Evolutionary conservation across 1,140 invertebrate genomes (phyloP).

Genomic region (Trichonephila clavata): DNA sequence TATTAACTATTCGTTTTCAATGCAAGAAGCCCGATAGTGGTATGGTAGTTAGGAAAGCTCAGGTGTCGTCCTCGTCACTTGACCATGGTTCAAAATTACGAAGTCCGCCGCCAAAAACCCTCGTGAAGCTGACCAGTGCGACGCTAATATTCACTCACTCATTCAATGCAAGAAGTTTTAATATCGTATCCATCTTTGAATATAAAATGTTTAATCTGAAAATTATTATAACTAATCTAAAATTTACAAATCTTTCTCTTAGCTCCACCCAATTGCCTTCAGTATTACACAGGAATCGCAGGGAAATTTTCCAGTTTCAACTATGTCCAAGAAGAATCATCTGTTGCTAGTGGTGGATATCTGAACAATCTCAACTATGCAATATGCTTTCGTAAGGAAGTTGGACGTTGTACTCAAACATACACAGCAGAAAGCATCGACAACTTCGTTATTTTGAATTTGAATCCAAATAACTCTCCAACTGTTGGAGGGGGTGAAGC

Average conservation of each 20-base stretch:
- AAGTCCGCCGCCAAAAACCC: too few relatives aligned
- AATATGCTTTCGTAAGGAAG: constrained; percentile 86
- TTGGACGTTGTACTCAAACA: constrained; percentile 86
- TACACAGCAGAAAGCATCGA: constrained; percentile 84
- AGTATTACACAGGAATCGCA: constrained; percentile 85
- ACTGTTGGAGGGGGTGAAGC: constrained; percentile 86
- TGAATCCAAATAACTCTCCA: constrained; percentile 78
- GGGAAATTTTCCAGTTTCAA: constrained; percentile 88
- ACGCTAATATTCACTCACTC: too few relatives aligned
- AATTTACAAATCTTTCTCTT: constrained; percentile 79
- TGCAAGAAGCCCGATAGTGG: too few relatives aligned
- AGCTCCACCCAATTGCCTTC: constrained; percentile 86
- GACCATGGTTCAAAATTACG: too few relatives aligned
- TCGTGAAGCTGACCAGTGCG: too few relatives aligned
- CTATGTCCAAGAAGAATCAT: constrained; percentile 79
- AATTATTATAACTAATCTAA: neutral
- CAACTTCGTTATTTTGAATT: constrained; percentile 84
- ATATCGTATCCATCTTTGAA: too few relatives aligned
- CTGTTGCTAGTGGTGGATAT: constrained; percentile 72
- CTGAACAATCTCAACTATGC: constrained; percentile 89
- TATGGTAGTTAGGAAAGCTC: too few relatives aligned
- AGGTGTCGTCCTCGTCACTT: too few relatives aligned
- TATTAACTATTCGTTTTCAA: too few relatives aligned
- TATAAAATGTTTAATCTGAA: neutral
- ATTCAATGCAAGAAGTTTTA: too few relatives aligned